phyloP scores from a whole-genome alignment of 35 echinoderm and acorn worm species.

The Ophiothrix spiculata region DNA sequence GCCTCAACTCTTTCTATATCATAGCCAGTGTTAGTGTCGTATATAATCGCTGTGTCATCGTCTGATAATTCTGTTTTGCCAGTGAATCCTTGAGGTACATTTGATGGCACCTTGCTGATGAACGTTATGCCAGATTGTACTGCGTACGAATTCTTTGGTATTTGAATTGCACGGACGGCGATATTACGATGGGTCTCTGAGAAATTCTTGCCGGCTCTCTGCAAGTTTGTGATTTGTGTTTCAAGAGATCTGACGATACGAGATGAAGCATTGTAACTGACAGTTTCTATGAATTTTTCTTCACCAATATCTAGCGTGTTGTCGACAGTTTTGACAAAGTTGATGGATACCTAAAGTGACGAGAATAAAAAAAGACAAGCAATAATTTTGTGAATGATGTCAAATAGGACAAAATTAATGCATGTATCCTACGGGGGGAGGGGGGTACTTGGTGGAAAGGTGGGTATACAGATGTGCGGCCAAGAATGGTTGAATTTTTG shows the following conservation, averaged over 20 bases:
- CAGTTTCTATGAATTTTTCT: neutral
- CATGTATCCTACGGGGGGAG: too few species aligned
- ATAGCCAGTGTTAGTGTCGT: neutral
- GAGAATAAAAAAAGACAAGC: neutral
- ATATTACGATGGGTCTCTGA: neutral
- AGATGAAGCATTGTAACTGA: neutral
- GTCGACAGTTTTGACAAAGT: neutral
- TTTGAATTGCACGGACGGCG: neutral
- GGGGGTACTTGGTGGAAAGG: too few species aligned
- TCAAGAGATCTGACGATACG: constrained; percentile 3
- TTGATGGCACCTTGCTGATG: neutral
- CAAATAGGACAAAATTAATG: too few species aligned
- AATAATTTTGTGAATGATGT: neutral
- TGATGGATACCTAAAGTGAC: neutral
- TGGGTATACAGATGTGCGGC: too few species aligned
- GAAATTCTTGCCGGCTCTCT: neutral
- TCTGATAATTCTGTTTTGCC: neutral
- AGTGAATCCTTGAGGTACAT: neutral
- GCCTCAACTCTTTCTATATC: neutral
- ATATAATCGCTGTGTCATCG: neutral
- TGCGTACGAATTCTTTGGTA: neutral
- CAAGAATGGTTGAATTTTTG: too few species aligned
- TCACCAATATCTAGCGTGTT: neutral
- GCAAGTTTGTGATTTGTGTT: constrained; percentile 2
- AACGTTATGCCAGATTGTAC: neutral